Conservation (phyloP, 2,888 invertebrate genomes). For the Halictus quadricinctus region DNA sequence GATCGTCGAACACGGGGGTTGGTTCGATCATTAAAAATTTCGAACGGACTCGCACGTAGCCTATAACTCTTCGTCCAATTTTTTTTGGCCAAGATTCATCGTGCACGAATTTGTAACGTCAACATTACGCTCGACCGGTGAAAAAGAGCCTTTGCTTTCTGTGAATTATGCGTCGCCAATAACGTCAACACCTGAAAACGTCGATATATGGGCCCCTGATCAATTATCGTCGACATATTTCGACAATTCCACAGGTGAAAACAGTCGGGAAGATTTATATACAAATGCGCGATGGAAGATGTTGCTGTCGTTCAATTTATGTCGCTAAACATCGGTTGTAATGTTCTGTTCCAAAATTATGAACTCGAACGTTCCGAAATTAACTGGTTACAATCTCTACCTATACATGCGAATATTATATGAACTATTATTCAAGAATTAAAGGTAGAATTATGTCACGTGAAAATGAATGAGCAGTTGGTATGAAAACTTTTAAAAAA, state of each 20-base stretch:
- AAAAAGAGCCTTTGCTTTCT: constrained; percentile 25
- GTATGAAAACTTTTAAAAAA: not conserved
- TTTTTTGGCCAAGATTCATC: constrained; percentile 15
- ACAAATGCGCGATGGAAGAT: not conserved
- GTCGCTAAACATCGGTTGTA: not conserved
- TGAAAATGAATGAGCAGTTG: not conserved
- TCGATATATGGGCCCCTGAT: constrained; percentile 11
- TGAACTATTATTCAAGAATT: not conserved
- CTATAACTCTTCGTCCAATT: constrained; percentile 20
- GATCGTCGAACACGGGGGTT: not conserved
- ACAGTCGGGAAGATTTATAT: constrained; percentile 16
- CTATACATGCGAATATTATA: not conserved
- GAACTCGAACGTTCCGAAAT: not conserved
- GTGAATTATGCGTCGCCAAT: constrained; percentile 31
- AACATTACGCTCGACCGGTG: constrained; percentile 21
- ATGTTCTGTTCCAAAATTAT: not conserved
- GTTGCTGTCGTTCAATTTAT: not conserved
- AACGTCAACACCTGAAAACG: constrained; percentile 29
- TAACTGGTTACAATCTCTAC: not conserved
- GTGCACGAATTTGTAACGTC: constrained; percentile 24
- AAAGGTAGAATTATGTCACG: not conserved
- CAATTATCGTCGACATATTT: constrained; percentile 12
- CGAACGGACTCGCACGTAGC: constrained; percentile 10
- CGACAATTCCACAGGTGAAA: constrained; percentile 4
- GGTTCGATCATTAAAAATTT: constrained; percentile 40